Evolutionary conservation across 2,797 vertebrate species (phyloP), one percentile per base, ranked within the genome.

Genomic region (Spizella passerina): DNA sequence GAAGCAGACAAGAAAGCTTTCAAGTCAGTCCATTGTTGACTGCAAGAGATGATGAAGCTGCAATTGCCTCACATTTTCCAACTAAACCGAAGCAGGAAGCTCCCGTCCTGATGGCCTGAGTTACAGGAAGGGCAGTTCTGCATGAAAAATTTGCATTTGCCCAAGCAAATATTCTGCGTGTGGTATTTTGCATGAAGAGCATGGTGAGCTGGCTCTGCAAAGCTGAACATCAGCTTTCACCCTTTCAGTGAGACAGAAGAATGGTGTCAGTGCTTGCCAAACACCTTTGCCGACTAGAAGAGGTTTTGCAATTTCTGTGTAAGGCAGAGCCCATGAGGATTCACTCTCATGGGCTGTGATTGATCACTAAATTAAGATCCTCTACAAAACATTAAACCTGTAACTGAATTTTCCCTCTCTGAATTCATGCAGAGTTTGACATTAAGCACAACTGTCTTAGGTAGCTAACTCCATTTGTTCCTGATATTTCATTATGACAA

Each of bases 381-480:
- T 57, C 36, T n/a, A 30, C 30, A 81, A 64, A 90, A 39, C 2
- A 0, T 71, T 80, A 32, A 32, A 43, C 41, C 34, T 66, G 15
- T 47, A 85, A 64, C 30, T 56, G 66, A 72, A 53, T 82, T 88
- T 88, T 57, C 21, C 32, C 29, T 65, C 75, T 86, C 87, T 81
- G 61, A 69, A 89, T 95, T 89, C 65, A 32, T 27, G 34, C 12
- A 38, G 29, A 27, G 34, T 44, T 71, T 78, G 38, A 89, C 87
- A 65, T 53, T 68, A 89, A 78, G 61, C 77, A 69, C 63, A 73
- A 50, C 73, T 83, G 55, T 72, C 86, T 68, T 84, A 90, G 90
- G 81, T 93, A 95, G 90, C 88, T 84, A 84, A 73, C 29, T 90
- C 53, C 47, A 24, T 86, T 95, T 82, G 66, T 93, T n/a, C 68